phyloP scores from a whole-genome alignment of 2,113 vertebrate genomes.

The Phocoena phocoena region DNA sequence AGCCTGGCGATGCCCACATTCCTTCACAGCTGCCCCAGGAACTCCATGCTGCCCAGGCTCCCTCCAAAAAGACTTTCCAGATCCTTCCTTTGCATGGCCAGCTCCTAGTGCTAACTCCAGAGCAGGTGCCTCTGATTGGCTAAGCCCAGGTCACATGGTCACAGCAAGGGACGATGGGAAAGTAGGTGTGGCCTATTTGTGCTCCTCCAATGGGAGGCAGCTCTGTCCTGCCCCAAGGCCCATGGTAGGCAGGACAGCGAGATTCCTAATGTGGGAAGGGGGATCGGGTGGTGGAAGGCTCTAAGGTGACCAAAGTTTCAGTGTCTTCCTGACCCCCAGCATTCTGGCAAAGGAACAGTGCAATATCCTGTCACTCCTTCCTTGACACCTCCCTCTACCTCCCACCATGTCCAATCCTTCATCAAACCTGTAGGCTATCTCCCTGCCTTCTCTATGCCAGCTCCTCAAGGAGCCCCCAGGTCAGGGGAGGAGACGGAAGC shows the following conservation, averaged over 20 bases:
- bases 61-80: neutral
- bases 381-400: neutral
- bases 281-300: neutral
- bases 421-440: neutral
- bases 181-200: no score
- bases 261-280: neutral
- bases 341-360: neutral
- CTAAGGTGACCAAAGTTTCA: neutral
- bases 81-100: neutral
- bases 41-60: fast-evolving
- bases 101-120: neutral
- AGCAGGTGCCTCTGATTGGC: neutral
- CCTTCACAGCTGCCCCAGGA: neutral
- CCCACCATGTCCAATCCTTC: neutral
- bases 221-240: neutral
- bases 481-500: neutral
- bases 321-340: no score
- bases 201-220: neutral
- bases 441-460: neutral
- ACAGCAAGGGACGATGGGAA: neutral
- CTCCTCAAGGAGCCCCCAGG: neutral
- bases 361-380: neutral
- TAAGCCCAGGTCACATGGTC: neutral
- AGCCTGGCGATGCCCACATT: fast-evolving
- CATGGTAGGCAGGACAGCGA: no score